Base-by-base conservation (phyloP, 2,797 vertebrate species). In the Bufotes viridis region DNA sequence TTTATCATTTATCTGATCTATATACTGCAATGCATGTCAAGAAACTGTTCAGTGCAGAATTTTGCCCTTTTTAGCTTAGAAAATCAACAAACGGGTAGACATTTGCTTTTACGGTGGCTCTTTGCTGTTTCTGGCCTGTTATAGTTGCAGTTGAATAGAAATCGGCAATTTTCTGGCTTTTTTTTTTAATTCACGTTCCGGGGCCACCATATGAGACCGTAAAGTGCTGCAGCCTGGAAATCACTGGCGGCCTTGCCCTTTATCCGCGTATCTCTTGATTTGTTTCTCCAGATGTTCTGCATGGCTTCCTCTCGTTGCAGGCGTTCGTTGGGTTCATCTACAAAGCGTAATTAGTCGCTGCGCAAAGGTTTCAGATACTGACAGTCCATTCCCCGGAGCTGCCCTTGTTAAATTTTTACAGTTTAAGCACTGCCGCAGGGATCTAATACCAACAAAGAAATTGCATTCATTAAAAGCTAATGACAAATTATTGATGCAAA, bases 401-500 rank as follows among this genome's bases (percentile, higher is more conserved):
- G 88, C 65, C 75, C 88, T 87, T 89, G 81, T 89, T 84, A 89
- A 63, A 84, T 89, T 89, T 89, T 87, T 89, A 89, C 88, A 89
- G 85, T 84, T 87, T 89, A 89, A 87, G 88, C 81, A 49, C 85
- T 84, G 88, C 88, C 85, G 81, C 74, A 65, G 88, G 88, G 88
- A 87, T 70, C 74, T 80, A 89, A 89, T 87, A 82, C 88, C 84
- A 89, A 87, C 88, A 87, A 89, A 89, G 85, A 87, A 87, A 89
- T 89, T 87, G 88, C 85, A 87, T 84, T 89, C 88, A 89, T 89
- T 89, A 89, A 89, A 87, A 74, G 65, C 81, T 87, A 89, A 89
- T 89, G 85, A 89, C 88, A 89, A 89, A 89, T 89, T 87, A 89
- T 89, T 89, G 88, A 89, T 89, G 85, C 85, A 87, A 89, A 89